Conservation (phyloP, 2,797 vertebrate genomes). For the Chaetodon trifasciatus region DNA sequence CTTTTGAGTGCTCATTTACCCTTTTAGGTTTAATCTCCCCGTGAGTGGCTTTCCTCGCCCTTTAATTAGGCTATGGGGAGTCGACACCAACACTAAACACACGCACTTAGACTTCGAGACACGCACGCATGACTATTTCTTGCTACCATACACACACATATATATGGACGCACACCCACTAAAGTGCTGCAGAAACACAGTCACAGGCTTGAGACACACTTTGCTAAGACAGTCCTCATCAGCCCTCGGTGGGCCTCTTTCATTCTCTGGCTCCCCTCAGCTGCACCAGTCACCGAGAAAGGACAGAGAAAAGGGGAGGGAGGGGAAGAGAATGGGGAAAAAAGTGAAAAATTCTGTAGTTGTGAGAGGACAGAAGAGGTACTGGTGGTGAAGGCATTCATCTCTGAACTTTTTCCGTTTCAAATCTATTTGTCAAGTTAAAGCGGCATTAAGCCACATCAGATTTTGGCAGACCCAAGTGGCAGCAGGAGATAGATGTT, state of each 20-base stretch:
- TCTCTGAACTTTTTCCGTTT: slow-evolving; percentile 67
- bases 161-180: slow-evolving; percentile 26
- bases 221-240: slow-evolving; percentile 76
- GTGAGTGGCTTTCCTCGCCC: slow-evolving; percentile 83
- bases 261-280: slow-evolving; percentile 82
- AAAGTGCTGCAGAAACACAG: slow-evolving; percentile 57
- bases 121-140: slow-evolving; percentile 46
- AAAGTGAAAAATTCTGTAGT: slow-evolving; percentile 60
- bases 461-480: slow-evolving; percentile 55
- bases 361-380: slow-evolving; percentile 56
- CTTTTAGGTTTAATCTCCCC: slow-evolving; percentile 89
- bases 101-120: slow-evolving; percentile 68
- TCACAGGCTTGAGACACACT: slow-evolving; percentile 64
- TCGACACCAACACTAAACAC: slow-evolving; percentile 79
- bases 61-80: slow-evolving; percentile 90
- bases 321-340: slow-evolving; percentile 30
- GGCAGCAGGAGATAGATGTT: slow-evolving; percentile 51
- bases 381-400: slow-evolving; percentile 54
- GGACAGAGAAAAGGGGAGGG: slow-evolving; percentile 63
- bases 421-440: slow-evolving; percentile 62
- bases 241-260: slow-evolving; percentile 84
- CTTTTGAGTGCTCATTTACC: slow-evolving; percentile 88
- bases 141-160: slow-evolving; percentile 39
- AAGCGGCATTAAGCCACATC: slow-evolving; percentile 48
- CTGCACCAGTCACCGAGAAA: slow-evolving; percentile 81